Evolutionary conservation across 2,797 vertebrate genomes (phyloP).

Genomic region (Sardinella longiceps): DNA sequence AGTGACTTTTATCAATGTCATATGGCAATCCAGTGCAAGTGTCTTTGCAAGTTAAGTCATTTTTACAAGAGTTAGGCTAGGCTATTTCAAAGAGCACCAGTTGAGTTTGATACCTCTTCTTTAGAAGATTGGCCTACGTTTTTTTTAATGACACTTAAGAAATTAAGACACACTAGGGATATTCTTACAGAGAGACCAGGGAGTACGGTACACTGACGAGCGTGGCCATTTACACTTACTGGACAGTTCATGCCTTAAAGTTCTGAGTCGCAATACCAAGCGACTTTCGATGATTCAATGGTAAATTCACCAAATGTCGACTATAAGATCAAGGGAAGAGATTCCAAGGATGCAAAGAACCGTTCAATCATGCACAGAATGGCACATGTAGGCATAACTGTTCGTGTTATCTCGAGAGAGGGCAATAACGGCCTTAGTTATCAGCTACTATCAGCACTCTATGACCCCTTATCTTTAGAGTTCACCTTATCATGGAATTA

Average conservation of each 20-base stretch:
- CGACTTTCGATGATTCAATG: too few species aligned
- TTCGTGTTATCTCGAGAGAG: not conserved
- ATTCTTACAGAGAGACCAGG: not conserved
- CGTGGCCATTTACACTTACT: too few species aligned
- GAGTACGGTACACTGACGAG: too few species aligned
- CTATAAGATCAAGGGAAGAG: too few species aligned
- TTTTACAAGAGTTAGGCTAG: not conserved
- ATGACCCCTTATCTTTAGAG: not conserved
- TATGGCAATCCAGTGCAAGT: not conserved
- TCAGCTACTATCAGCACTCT: not conserved
- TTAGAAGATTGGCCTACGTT: not conserved
- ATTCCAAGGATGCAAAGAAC: not conserved
- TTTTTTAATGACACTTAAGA: not conserved
- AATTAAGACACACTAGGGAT: not conserved
- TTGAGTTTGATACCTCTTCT: not conserved
- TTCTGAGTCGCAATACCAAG: too few species aligned
- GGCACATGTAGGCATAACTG: not conserved
- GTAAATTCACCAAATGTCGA: too few species aligned
- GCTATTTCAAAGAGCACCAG: not conserved
- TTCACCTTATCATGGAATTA: not conserved
- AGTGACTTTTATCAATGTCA: not conserved
- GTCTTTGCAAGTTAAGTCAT: not conserved
- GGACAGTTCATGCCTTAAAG: too few species aligned
- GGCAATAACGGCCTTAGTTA: not conserved
- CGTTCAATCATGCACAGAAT: not conserved